These are phyloP conservation scores for Burhinus oedicnemus DNA, from an alignment of 2,113 vertebrate genomes.

Conservation along the genomic window DNA sequence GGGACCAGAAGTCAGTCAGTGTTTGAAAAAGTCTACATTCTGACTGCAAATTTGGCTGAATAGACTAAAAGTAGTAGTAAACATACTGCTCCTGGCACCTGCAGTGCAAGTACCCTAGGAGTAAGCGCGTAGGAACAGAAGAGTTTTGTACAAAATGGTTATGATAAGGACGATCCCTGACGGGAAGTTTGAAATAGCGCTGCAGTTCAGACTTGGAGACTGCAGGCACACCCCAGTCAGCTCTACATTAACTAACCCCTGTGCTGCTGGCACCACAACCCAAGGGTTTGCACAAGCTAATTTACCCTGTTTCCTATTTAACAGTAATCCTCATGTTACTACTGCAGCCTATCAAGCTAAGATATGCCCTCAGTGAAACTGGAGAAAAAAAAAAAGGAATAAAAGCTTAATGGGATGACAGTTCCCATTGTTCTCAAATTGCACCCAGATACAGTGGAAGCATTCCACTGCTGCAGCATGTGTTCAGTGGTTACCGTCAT, in stretches of 20 bases:
- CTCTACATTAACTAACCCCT: not conserved
- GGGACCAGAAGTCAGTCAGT: not conserved
- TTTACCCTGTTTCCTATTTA: not conserved
- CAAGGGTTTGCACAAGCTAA: not conserved
- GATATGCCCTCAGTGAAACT: not conserved
- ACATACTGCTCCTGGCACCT: not conserved
- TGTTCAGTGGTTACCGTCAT: not conserved
- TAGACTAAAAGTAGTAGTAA: not conserved
- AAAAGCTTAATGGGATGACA: not conserved
- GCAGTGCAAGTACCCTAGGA: not conserved
- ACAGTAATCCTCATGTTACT: not conserved
- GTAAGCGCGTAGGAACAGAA: not conserved
- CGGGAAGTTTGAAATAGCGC: not conserved
- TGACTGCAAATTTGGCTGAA: not conserved
- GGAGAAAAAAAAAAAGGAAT: not conserved
- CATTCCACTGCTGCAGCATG: not conserved
- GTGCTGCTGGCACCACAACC: not conserved
- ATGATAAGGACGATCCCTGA: not conserved
- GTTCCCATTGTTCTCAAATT: slow-evolving; percentile 43
- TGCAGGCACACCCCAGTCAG: not conserved
- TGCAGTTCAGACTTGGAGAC: not conserved
- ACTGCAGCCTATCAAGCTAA: not conserved
- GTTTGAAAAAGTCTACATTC: not conserved
- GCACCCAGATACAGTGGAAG: slow-evolving; percentile 1
- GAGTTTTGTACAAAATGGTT: not conserved